Base-by-base conservation (phyloP, 2,113 vertebrate species). In the Plecturocebus donacophilus region DNA sequence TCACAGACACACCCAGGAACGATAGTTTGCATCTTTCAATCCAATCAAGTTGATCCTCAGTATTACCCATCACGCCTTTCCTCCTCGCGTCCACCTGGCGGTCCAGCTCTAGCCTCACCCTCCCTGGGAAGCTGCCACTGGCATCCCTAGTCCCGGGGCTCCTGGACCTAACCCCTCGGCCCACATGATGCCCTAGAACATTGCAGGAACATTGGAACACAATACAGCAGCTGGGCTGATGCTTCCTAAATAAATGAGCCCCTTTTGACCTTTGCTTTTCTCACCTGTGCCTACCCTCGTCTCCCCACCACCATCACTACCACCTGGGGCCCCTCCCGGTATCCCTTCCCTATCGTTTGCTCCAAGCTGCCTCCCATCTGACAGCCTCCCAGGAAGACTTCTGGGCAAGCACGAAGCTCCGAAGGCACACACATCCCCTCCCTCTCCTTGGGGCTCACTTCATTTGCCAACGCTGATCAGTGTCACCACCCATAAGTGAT, bases 251-350 rank as follows among this genome's bases (percentile, higher is more conserved):
- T 20, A 84, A 83, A 58, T 4, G 12, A 80, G 47, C 20, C 3
- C 5, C 9, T 49, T 80, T 54, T 73, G 27, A 54, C 9, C 23
- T 84, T 64, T 38, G 40, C 25, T 73, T 80, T 10, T 58, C 11
- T 38, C 25, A 42, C 40, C 9, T 64, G 20, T 66, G 52, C 56
- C 5, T 35, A 17, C 87, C 79, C 6, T 87, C 9, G 7, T 7
- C 38, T 58, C 35, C 64, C 38, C 3, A 27, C 8, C 32, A 13
- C 35, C 6, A 42, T 6, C 32, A 19, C 17, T 9, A 0, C 2
- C 6, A 32, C 9, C 54, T 21, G 2, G 2, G 9, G 49, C 13
- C 54, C n/a, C 23, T 58, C 27, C 12, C 11, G 5, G 13, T 1
- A 75, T 75, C 40, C 13, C 42, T 83, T 77, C 40, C 52, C 40